Evolutionary conservation across 92 coral and sea anemone genomes (phyloP), one percentile per base, ranked within the genome.

Genomic region (Epizoanthus scotinus): DNA sequence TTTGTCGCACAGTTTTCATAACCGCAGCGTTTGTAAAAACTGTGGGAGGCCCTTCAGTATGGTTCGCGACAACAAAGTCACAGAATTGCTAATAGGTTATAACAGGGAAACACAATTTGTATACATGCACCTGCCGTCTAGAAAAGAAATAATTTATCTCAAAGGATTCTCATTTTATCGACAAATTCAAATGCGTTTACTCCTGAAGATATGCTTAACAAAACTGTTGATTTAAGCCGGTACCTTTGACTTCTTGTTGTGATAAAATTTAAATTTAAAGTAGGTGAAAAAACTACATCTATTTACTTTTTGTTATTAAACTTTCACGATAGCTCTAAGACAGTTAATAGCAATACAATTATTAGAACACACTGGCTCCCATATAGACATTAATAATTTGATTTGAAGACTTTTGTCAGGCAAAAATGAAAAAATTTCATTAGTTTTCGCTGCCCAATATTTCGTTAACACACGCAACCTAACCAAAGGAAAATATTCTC

Each of bases 1-100:
- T 75, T 74, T 75, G 81, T 54, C 25, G 60, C 34, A 59, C 34
- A n/a, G n/a, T 21, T 75, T 40, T 75, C 81, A 59, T 57, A 75
- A 58, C 69, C 81, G 36, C 69, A 36, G 20, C 36, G 27, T 42
- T 75, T 63, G 60, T 60, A 0, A 36, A 55, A 75, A 27, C 81
- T 22, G 68, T 54, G 34, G 81, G 81, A 75, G 81, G 69, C 60
- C 81, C 21, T 6, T 59, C 17, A 21, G 7, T 59, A 17, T 55
- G 60, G 34, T 14, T 40, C n/a, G 15, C 12, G 59, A 59, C 81
- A 75, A 40, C n/a, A n/a, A 38, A 24, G 14, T 60, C 69, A 22
- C 55, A 75, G 54, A 36, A 75, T 59, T 60, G 52, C 18, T 34
- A 75, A 75, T 75, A 22, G 21, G 7, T 27, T 73, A 2, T 53